phyloP scores from a whole-genome alignment of 2,113 vertebrate genomes.

The Tragelaphus strepsiceros region DNA sequence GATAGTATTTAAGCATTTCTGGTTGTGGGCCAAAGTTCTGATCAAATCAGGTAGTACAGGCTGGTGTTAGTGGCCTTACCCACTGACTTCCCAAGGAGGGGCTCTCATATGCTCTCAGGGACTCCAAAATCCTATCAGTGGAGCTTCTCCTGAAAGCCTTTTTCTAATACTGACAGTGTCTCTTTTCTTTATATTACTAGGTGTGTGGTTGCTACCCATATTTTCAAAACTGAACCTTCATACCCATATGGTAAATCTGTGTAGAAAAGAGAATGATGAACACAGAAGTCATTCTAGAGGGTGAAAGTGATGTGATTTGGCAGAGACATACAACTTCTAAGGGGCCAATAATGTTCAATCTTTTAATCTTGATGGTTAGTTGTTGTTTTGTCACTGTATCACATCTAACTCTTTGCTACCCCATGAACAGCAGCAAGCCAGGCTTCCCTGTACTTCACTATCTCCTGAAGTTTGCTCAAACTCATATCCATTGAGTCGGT shows the following conservation, averaged over 20 bases:
- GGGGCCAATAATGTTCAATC: background rate
- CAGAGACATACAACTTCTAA: background rate
- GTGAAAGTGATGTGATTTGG: background rate
- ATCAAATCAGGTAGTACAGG: background rate
- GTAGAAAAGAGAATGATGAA: background rate
- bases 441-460: background rate
- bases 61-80: background rate
- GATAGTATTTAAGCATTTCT: background rate
- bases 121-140: background rate
- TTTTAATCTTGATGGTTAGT: background rate
- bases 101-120: background rate
- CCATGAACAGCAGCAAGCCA: background rate
- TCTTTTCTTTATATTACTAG: background rate
- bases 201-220: background rate
- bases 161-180: background rate
- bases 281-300: background rate
- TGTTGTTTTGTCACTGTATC: background rate
- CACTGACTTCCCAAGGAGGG: background rate
- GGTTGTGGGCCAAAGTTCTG: background rate
- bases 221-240: background rate
- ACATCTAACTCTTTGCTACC: background rate
- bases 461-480: background rate
- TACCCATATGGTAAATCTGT: background rate
- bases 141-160: background rate
- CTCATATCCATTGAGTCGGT: background rate